Conservation (phyloP, 2,888 invertebrate genomes). For the Drosophila rellima region DNA sequence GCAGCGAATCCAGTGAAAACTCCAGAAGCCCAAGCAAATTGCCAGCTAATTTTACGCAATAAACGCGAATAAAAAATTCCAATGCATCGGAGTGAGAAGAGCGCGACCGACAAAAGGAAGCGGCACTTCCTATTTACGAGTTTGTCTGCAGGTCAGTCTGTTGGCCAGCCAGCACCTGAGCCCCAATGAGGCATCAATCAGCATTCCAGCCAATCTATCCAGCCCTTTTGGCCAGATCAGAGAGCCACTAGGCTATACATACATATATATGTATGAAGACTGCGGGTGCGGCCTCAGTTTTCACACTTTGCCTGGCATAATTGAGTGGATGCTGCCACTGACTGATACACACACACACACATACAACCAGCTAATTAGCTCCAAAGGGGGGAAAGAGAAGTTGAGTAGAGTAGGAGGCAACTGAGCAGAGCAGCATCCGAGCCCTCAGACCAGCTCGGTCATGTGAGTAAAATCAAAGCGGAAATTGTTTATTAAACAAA, state of each 20-base stretch:
- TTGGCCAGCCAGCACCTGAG: constrained; percentile 44
- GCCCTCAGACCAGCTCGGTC: constrained; percentile 38
- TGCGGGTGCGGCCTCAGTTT: constrained; percentile 54
- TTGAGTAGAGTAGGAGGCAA: neutral
- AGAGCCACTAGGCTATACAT: constrained; percentile 14
- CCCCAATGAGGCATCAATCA: constrained; percentile 44
- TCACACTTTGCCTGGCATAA: constrained; percentile 67
- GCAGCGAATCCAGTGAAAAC: constrained; percentile 26
- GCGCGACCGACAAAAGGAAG: constrained; percentile 61
- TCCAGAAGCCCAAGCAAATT: constrained; percentile 61
- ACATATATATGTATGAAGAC: neutral
- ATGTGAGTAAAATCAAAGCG: constrained; percentile 66
- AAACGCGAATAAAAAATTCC: constrained; percentile 58
- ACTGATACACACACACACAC: constrained; percentile 2
- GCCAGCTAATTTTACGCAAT: constrained; percentile 62
- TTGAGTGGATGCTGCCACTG: constrained; percentile 46
- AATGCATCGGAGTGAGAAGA: constrained; percentile 38
- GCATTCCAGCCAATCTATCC: constrained; percentile 12
- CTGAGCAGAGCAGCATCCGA: constrained; percentile 29
- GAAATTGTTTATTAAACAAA: constrained; percentile 80
- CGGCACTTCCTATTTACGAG: constrained; percentile 60
- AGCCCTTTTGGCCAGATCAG: constrained; percentile 1
- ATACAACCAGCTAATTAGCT: constrained; percentile 56
- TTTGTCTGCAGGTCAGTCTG: constrained; percentile 17
- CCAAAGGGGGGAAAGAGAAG: neutral